phyloP scores from a whole-genome alignment of 2,797 vertebrate species.

The Anolis apletophallus region DNA sequence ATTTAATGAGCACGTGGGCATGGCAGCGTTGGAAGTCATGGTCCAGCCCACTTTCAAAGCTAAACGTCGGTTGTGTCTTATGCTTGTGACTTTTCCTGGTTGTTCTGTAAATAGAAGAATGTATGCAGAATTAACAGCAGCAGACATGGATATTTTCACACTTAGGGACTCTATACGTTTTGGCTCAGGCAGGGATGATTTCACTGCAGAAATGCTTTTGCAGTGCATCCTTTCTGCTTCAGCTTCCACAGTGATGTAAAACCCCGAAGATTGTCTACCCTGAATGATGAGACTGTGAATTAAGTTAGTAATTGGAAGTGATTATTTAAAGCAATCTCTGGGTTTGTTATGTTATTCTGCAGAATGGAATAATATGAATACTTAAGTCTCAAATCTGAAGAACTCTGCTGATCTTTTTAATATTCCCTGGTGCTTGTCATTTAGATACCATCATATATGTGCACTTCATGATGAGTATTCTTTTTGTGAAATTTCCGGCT shows the following conservation, averaged over 20 bases:
- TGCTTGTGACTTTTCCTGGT: background rate
- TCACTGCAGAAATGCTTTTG: background rate
- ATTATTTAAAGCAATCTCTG: background rate
- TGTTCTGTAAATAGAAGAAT: background rate
- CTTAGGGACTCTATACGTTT: background rate
- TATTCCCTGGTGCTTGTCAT: background rate
- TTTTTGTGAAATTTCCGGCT: slow-evolving; percentile 7
- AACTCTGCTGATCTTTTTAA: slow-evolving; percentile 9
- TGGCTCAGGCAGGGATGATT: background rate
- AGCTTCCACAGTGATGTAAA: background rate
- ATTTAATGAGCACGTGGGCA: background rate
- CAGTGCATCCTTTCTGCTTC: background rate
- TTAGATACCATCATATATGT: background rate
- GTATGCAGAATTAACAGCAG: background rate
- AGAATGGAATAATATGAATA: background rate
- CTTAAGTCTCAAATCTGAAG: slow-evolving; percentile 6
- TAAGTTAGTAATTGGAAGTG: slow-evolving; percentile 13
- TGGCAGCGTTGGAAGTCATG: background rate
- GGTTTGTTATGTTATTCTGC: background rate
- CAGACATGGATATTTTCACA: background rate
- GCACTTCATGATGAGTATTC: background rate
- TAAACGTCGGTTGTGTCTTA: background rate
- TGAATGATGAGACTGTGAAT: background rate
- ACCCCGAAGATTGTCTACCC: background rate
- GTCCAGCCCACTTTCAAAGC: background rate